Conservation (phyloP, 2,113 vertebrate genomes). For the human region DNA sequence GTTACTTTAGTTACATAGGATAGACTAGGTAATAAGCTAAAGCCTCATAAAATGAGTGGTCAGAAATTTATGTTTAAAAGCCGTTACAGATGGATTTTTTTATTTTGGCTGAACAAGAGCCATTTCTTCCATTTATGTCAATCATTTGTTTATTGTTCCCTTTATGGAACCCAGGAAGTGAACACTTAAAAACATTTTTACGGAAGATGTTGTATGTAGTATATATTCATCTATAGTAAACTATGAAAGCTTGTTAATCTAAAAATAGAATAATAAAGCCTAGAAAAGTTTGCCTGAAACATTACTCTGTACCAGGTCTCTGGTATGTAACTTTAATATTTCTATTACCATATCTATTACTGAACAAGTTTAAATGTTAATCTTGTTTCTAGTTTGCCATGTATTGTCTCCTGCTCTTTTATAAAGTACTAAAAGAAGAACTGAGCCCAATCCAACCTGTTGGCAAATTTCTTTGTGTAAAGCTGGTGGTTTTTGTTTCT, state of each 20-base stretch:
- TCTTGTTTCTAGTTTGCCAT: slow-evolving; percentile 93
- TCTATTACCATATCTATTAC: neutral
- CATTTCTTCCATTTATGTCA: neutral
- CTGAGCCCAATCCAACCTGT: slow-evolving; percentile 96
- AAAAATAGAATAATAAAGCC: neutral
- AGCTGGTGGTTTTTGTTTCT: slow-evolving; percentile 98
- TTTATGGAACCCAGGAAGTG: neutral
- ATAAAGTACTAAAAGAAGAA: slow-evolving; percentile 94
- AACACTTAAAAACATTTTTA: slow-evolving; percentile 17
- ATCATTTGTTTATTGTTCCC: neutral
- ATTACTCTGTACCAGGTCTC: neutral
- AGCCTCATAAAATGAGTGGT: neutral
- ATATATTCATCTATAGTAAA: neutral
- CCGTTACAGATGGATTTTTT: neutral
- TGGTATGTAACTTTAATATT: neutral
- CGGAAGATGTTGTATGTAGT: neutral
- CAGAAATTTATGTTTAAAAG: slow-evolving; percentile 37
- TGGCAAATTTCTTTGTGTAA: slow-evolving; percentile 98
- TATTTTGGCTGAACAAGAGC: neutral
- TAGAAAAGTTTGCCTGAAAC: neutral
- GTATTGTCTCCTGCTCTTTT: slow-evolving; percentile 99
- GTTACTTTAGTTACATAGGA: neutral
- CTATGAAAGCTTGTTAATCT: neutral
- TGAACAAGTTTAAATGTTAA: slow-evolving; percentile 26
- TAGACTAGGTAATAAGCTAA: neutral